Conservation (phyloP, 2,113 vertebrate species). For the Atrichornis clamosus region DNA sequence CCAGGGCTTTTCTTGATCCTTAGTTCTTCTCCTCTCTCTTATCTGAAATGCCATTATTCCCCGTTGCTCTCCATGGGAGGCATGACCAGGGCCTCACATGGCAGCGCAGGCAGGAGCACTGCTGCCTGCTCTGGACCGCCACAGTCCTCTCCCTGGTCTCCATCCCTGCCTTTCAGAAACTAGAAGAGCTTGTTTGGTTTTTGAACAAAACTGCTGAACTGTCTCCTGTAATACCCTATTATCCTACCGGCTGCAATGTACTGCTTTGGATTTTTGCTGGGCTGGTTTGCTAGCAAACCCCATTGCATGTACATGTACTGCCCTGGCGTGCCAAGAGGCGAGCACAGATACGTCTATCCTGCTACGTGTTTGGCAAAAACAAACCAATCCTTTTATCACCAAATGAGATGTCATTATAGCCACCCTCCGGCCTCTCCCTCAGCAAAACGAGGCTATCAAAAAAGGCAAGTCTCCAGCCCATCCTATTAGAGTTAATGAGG, state of each 20-base stretch:
- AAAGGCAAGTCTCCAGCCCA: neutral
- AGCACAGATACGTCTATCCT: neutral
- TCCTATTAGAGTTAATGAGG: neutral
- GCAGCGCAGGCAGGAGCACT: neutral
- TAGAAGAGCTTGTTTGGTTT: neutral
- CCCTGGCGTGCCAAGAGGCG: neutral
- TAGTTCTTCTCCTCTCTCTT: neutral
- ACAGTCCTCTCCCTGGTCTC: neutral
- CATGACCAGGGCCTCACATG: fast-evolving
- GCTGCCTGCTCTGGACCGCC: neutral
- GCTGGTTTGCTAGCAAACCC: neutral
- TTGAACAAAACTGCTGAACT: neutral
- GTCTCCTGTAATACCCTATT: neutral
- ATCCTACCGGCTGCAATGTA: neutral
- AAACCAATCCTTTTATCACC: neutral
- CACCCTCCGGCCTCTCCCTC: neutral
- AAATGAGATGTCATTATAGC: neutral
- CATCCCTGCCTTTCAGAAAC: neutral
- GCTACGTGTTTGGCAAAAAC: neutral
- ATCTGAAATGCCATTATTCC: neutral
- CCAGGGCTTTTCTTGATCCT: neutral
- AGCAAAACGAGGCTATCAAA: neutral
- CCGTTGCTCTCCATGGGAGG: neutral
- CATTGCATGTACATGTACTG: neutral
- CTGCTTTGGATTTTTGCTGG: neutral